Percentiles rank a stretch among this genome's conserved stretches.
These are phyloP conservation scores for Heliconius sara DNA, from an alignment of 2,888 invertebrate species.

Conservation along the genomic window DNA sequence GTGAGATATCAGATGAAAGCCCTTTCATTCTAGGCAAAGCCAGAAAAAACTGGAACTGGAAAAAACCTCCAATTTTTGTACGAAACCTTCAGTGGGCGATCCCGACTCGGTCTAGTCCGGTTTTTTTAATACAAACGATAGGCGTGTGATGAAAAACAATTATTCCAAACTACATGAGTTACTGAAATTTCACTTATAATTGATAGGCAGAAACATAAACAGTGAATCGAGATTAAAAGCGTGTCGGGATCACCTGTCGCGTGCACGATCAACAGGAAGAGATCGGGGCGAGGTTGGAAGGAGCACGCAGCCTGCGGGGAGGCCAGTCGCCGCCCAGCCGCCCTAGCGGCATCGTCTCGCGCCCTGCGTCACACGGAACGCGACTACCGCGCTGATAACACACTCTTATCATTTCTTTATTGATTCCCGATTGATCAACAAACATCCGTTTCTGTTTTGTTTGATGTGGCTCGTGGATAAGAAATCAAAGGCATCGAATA, in stretches of 20 bases:
- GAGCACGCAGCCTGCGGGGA: conserved; percentile 60
- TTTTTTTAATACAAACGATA: too few relatives aligned
- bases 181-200: conserved; percentile 28
- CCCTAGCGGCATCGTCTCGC: conserved; percentile 68
- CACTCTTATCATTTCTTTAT: conserved; percentile 50
- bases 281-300: conserved; percentile 75
- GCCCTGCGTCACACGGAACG: conserved; percentile 55
- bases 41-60: too few relatives aligned
- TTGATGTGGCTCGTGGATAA: conserved; percentile 21
- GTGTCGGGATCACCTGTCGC: conserved; percentile 75
- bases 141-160: neutral
- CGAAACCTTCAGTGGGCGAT: too few relatives aligned
- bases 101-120: too few relatives aligned
- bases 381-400: conserved; percentile 55
- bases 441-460: conserved; percentile 8
- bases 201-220: conserved; percentile 40
- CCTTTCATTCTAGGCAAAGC: too few relatives aligned
- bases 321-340: conserved; percentile 80
- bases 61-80: too few relatives aligned
- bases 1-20: too few relatives aligned
- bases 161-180: neutral
- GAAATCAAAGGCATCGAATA: neutral
- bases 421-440: conserved; percentile 38
- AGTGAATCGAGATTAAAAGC: conserved; percentile 47
- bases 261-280: conserved; percentile 78